These are phyloP conservation scores for Lasius fuliginosus DNA, from an alignment of 2,888 invertebrate species.

Conservation along the genomic window DNA sequence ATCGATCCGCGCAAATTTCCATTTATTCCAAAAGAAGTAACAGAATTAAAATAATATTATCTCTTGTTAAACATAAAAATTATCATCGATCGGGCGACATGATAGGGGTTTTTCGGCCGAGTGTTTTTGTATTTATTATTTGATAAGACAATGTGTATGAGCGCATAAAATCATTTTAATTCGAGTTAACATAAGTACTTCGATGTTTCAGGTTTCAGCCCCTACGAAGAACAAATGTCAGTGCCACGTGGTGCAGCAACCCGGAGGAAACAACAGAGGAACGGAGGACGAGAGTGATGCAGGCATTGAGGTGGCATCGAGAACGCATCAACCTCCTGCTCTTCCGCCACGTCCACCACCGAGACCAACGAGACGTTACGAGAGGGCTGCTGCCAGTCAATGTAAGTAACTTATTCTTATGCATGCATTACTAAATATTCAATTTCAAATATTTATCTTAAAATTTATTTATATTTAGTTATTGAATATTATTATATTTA, in stretches of 20 bases:
- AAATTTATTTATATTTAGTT: background rate
- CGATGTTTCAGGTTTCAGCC: constrained; percentile 63
- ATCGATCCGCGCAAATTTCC: background rate
- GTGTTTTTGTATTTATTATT: background rate
- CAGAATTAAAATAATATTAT: background rate
- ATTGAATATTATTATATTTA: background rate
- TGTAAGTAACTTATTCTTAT: constrained; percentile 77
- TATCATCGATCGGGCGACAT: background rate
- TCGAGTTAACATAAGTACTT: background rate
- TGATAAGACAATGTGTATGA: background rate
- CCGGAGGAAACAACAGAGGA: constrained; percentile 76
- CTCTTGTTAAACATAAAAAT: background rate
- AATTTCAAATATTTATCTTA: background rate
- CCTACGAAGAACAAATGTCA: constrained; percentile 81
- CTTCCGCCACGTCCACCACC: constrained; percentile 85
- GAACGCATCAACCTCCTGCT: constrained; percentile 84
- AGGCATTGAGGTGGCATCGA: constrained; percentile 79
- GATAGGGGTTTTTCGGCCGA: background rate
- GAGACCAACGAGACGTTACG: constrained; percentile 83
- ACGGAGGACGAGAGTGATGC: constrained; percentile 80
- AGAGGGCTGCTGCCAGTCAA: constrained; percentile 79
- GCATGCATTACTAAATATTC: background rate
- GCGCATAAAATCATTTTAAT: background rate
- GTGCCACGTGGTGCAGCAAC: constrained; percentile 83
- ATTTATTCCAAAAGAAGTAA: background rate